phyloP scores from a whole-genome alignment of 2,888 invertebrate genomes.

The Notodromas monacha region DNA sequence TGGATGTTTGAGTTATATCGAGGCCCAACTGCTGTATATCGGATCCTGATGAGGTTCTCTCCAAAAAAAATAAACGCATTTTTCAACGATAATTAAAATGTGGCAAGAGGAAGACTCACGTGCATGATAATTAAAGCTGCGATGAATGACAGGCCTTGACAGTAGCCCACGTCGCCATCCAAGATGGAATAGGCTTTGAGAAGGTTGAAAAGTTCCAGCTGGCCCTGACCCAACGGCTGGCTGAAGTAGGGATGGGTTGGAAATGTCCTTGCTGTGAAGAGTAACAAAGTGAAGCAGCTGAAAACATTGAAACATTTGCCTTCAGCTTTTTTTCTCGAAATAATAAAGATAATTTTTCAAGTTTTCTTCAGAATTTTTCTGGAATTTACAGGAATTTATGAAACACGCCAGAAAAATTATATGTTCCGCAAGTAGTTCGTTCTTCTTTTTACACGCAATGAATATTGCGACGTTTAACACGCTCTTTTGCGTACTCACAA shows the following conservation, averaged over 20 bases:
- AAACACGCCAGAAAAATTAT: too few species aligned
- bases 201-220: constrained; percentile 65
- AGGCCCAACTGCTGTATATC: too few species aligned
- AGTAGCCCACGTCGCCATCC: constrained; percentile 79
- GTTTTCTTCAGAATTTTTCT: too few species aligned
- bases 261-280: constrained; percentile 46
- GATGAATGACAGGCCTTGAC: constrained; percentile 81
- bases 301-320: too few species aligned
- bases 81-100: neutral
- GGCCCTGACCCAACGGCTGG: constrained; percentile 64
- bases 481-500: too few species aligned
- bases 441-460: too few species aligned
- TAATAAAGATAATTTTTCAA: constrained; percentile 7
- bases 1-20: too few species aligned
- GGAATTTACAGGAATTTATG: too few species aligned
- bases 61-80: constrained; percentile 7
- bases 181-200: constrained; percentile 78
- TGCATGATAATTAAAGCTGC: constrained; percentile 71
- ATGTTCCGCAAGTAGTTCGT: too few species aligned
- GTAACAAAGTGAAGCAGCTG: too few species aligned
- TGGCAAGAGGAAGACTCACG: constrained; percentile 25
- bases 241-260: constrained; percentile 78
- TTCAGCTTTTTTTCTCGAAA: constrained; percentile 6
- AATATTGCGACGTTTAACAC: too few species aligned
- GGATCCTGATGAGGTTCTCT: too few species aligned